Percentiles rank a stretch among this genome's conserved stretches.
These are phyloP conservation scores for Hemaris fuciformis DNA, from an alignment of 2,888 invertebrate species.

Conservation along the genomic window DNA sequence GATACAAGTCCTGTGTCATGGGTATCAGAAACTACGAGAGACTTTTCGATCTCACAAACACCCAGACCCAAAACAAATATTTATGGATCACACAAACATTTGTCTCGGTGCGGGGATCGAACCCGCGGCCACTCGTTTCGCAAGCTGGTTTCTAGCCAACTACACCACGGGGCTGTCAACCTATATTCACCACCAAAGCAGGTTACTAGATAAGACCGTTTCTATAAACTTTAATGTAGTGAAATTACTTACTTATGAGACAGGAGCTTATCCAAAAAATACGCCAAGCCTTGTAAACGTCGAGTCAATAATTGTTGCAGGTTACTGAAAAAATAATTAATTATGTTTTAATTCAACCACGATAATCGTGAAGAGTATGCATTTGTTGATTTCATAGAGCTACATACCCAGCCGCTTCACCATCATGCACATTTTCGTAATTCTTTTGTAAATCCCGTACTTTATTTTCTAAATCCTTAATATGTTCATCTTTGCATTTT, in stretches of 20 bases:
- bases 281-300: conserved; percentile 84
- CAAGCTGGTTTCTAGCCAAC: no score
- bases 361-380: background rate
- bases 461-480: conserved; percentile 75
- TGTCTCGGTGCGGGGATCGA: no score
- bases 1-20: no score
- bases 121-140: no score
- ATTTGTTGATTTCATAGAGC: background rate
- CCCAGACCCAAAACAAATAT: no score
- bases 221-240: no score
- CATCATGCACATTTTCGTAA: conserved; percentile 51
- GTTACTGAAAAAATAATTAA: conserved; percentile 55
- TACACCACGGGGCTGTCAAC: no score
- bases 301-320: conserved; percentile 78
- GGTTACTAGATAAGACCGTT: background rate
- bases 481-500: conserved; percentile 79
- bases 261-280: conserved; percentile 84
- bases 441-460: conserved; percentile 64
- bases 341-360: background rate
- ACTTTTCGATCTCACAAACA: no score
- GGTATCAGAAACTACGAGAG: no score
- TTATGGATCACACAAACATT: no score
- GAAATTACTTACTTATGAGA: conserved; percentile 79
- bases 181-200: no score
- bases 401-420: conserved; percentile 57